phyloP scores from a whole-genome alignment of 2,888 invertebrate species.

The Pandemis heparana region DNA sequence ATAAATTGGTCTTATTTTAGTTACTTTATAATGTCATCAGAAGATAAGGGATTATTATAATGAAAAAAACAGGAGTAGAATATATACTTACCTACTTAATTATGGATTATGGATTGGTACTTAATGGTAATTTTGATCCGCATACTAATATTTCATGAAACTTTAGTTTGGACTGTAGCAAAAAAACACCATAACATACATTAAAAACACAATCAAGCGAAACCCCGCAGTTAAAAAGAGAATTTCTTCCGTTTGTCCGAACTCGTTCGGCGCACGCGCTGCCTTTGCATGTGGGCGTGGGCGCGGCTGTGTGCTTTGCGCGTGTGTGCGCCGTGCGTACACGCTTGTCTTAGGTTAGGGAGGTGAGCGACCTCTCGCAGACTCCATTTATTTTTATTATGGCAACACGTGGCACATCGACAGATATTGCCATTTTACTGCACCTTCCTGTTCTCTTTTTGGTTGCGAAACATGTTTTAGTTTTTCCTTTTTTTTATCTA shows the following conservation, averaged over 20 bases:
- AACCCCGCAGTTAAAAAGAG: slow-evolving; percentile 78
- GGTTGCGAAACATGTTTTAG: not conserved
- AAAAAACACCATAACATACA: slow-evolving; percentile 40
- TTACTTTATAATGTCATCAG: no score
- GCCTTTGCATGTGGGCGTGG: slow-evolving; percentile 63
- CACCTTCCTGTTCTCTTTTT: slow-evolving; percentile 62
- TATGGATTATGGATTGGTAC: no score
- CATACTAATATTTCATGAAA: no score
- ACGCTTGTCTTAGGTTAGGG: slow-evolving; percentile 85
- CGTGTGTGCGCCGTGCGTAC: slow-evolving; percentile 67
- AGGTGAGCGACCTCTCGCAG: slow-evolving; percentile 84
- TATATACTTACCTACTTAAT: no score
- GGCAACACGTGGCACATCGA: slow-evolving; percentile 75
- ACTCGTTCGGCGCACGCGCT: slow-evolving; percentile 83
- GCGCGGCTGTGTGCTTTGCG: slow-evolving; percentile 56
- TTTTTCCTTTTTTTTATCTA: not conserved
- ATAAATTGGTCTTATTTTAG: no score
- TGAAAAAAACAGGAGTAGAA: no score
- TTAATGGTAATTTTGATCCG: no score
- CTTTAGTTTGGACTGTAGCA: not conserved
- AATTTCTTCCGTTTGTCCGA: slow-evolving; percentile 85
- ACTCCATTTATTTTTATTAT: slow-evolving; percentile 84
- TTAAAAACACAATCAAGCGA: slow-evolving; percentile 64
- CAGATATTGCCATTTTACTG: slow-evolving; percentile 73
- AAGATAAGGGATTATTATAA: no score